These are phyloP conservation scores for Poicephalus meyeri DNA, from an alignment of 2,113 vertebrate genomes.

Conservation along the genomic window DNA sequence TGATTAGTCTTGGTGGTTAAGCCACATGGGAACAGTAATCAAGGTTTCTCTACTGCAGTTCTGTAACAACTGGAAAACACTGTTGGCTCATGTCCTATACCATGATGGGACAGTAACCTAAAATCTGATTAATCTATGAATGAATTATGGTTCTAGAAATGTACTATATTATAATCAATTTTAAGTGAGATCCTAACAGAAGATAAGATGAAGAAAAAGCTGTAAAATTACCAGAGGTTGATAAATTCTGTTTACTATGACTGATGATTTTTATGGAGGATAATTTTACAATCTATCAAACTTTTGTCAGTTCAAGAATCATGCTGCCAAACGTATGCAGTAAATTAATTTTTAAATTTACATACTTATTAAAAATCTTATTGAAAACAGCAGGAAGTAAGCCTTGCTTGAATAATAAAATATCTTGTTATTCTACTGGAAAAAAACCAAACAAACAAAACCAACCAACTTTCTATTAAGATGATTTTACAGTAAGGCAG, in stretches of 20 bases:
- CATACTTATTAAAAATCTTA: slow-evolving; percentile 84
- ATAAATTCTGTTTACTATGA: slow-evolving; percentile 75
- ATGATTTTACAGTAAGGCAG: slow-evolving; percentile 71
- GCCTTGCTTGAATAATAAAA: slow-evolving; percentile 79
- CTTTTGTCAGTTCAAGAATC: slow-evolving; percentile 77
- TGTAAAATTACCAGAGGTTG: slow-evolving; percentile 74
- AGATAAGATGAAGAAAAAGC: slow-evolving; percentile 79
- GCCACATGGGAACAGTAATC: slow-evolving; percentile 72
- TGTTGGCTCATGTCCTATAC: slow-evolving; percentile 53
- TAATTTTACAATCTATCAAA: slow-evolving; percentile 80
- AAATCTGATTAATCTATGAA: slow-evolving; percentile 83
- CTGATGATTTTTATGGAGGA: slow-evolving; percentile 76
- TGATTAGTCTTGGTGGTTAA: slow-evolving; percentile 65
- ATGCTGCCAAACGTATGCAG: slow-evolving; percentile 73
- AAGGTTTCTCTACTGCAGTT: slow-evolving; percentile 31
- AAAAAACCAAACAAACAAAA: slow-evolving; percentile 59
- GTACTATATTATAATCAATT: slow-evolving; percentile 78
- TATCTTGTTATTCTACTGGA: slow-evolving; percentile 75
- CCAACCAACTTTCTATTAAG: slow-evolving; percentile 53
- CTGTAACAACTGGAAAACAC: slow-evolving; percentile 54
- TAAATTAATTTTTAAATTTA: slow-evolving; percentile 83
- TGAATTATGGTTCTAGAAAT: slow-evolving; percentile 74
- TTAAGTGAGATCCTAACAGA: slow-evolving; percentile 74
- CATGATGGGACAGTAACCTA: slow-evolving; percentile 81
- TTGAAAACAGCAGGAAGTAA: slow-evolving; percentile 79